phyloP scores from a whole-genome alignment of 2,888 invertebrate genomes.

The Cinara cedri region DNA sequence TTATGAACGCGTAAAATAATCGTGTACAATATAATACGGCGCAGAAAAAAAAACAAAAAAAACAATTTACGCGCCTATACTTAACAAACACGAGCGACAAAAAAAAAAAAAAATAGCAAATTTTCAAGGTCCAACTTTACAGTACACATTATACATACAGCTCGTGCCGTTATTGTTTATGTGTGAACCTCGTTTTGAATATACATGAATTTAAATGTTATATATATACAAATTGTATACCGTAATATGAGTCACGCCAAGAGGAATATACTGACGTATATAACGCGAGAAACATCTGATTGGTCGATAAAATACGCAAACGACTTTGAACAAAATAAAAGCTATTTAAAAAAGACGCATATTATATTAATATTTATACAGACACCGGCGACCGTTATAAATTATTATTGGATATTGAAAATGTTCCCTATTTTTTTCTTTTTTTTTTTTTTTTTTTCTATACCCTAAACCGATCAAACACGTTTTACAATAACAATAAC shows the following conservation, averaged over 20 bases:
- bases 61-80: not conserved
- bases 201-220: slow-evolving; percentile 23
- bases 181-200: slow-evolving; percentile 16
- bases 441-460: too few species aligned
- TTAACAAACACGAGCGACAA: slow-evolving; percentile 26
- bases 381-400: not conserved
- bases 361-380: too few species aligned
- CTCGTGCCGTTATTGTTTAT: slow-evolving; percentile 11
- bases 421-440: not conserved
- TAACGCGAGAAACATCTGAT: slow-evolving; percentile 27
- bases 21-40: slow-evolving; percentile 1
- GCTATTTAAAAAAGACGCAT: not conserved
- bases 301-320: slow-evolving; percentile 41
- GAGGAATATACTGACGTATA: slow-evolving; percentile 40
- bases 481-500: not conserved
- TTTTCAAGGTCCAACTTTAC: slow-evolving; percentile 48
- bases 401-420: slow-evolving; percentile 1
- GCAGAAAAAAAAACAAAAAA: slow-evolving; percentile 26
- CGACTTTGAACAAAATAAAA: slow-evolving; percentile 9
- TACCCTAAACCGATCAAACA: not conserved
- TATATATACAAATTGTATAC: not conserved
- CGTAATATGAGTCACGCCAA: slow-evolving; percentile 44
- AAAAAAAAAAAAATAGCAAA: slow-evolving; percentile 29
- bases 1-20: not conserved
- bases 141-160: not conserved